Conservation (phyloP, 1,140 invertebrate species). For the Drosophila sucinea region DNA sequence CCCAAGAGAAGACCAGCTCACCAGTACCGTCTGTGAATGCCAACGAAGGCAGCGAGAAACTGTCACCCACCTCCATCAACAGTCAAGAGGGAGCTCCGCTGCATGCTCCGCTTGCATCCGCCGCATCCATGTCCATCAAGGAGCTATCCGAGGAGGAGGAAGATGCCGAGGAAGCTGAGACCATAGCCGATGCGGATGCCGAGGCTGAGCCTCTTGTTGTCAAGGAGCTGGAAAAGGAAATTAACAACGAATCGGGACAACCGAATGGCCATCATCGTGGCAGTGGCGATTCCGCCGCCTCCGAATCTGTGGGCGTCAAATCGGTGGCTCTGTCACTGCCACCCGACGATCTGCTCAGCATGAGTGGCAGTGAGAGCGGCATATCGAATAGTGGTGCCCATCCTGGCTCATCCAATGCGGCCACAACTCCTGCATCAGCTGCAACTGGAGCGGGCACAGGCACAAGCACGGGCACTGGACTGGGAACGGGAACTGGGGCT, state of each 20-base stretch:
- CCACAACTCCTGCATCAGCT: conserved; percentile 41
- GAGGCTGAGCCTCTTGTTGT: conserved; percentile 51
- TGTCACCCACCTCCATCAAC: conserved; percentile 83
- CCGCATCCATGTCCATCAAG: conserved; percentile 82
- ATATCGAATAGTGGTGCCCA: conserved; percentile 60
- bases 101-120: conserved; percentile 78
- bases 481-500: conserved; percentile 24
- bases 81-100: conserved; percentile 83
- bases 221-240: conserved; percentile 45
- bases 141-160: conserved; percentile 73
- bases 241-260: conserved; percentile 22
- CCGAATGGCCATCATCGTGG: conserved; percentile 47
- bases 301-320: conserved; percentile 57
- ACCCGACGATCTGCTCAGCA: conserved; percentile 68
- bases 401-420: conserved; percentile 32
- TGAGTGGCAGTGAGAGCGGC: conserved; percentile 65
- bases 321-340: conserved; percentile 73
- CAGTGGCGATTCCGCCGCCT: conserved; percentile 59
- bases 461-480: too few species aligned
- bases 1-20: conserved; percentile 40
- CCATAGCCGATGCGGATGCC: conserved; percentile 20
- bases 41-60: conserved; percentile 82
- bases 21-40: conserved; percentile 75
- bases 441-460: conserved; percentile 5
- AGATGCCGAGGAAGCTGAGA: conserved; percentile 46